A percentile compares a stretch with the other conserved stretches of the same genome.
phyloP scores from a whole-genome alignment of 2,888 invertebrate genomes.

The Dynastes tityus region DNA sequence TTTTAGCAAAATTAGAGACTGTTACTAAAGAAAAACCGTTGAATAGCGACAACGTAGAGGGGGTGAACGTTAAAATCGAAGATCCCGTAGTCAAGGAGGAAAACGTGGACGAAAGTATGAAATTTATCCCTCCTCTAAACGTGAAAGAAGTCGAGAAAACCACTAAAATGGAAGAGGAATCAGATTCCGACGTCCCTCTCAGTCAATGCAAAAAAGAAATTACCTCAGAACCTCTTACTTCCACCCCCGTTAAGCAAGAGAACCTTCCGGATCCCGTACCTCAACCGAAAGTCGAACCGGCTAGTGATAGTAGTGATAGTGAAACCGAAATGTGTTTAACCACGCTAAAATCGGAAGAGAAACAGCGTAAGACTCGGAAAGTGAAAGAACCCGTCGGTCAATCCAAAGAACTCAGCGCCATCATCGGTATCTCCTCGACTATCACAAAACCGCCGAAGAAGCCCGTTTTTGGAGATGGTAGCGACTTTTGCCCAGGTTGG shows the following conservation, averaged over 20 bases:
- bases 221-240: background rate
- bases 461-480: constrained; percentile 80
- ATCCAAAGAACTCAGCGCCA: constrained; percentile 54
- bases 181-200: constrained; percentile 62
- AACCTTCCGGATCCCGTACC: constrained; percentile 50
- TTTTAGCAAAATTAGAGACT: constrained; percentile 62
- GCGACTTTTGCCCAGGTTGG: constrained; percentile 85
- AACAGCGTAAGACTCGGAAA: constrained; percentile 63
- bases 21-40: constrained; percentile 62
- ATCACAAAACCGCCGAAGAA: constrained; percentile 70
- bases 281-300: constrained; percentile 52
- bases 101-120: constrained; percentile 43
- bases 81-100: constrained; percentile 22
- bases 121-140: too few species aligned
- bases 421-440: constrained; percentile 28
- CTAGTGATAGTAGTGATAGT: constrained; percentile 68
- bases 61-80: constrained; percentile 32
- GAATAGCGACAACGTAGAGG: constrained; percentile 53
- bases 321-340: constrained; percentile 58
- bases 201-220: constrained; percentile 57
- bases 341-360: constrained; percentile 34
- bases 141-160: background rate
- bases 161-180: constrained; percentile 58
- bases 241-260: constrained; percentile 24
- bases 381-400: constrained; percentile 63